A percentile compares a stretch with the other conserved stretches of the same genome.
phyloP scores from a whole-genome alignment of 2,113 vertebrate genomes.

The Oplegnathus fasciatus region DNA sequence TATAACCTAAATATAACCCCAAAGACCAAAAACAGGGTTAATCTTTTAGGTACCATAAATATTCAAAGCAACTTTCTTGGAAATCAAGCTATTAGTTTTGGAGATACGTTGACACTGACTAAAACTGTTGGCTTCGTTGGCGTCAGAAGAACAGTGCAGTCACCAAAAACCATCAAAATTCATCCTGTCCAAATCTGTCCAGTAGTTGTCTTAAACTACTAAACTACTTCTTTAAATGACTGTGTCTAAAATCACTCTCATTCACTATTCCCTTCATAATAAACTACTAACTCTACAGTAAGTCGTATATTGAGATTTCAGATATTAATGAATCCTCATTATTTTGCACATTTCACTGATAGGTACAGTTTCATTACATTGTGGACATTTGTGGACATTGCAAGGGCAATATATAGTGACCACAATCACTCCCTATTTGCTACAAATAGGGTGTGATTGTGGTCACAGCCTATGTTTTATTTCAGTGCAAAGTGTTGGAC shows the following conservation, averaged over 20 bases:
- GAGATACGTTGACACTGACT: not conserved
- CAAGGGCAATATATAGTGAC: not conserved
- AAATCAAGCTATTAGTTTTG: not conserved
- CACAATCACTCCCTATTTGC: too few relatives aligned
- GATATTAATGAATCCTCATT: not conserved
- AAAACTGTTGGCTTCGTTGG: not conserved
- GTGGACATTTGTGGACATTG: not conserved
- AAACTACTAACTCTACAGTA: not conserved
- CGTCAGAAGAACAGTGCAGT: not conserved
- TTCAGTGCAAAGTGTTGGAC: constrained; percentile 7
- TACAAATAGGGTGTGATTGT: not conserved
- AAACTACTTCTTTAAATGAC: not conserved
- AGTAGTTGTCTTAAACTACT: too few relatives aligned
- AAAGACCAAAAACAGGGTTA: too few relatives aligned
- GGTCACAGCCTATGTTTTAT: not conserved
- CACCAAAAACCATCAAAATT: not conserved
- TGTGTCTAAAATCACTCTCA: not conserved
- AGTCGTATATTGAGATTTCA: not conserved
- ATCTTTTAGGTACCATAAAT: too few relatives aligned
- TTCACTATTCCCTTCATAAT: not conserved
- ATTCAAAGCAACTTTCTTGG: too few relatives aligned
- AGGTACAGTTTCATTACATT: not conserved
- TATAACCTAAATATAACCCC: too few relatives aligned
- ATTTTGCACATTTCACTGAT: not conserved
- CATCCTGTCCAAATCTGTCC: not conserved